Conservation (phyloP, 2,113 vertebrate species). For the Pavo muticus region DNA sequence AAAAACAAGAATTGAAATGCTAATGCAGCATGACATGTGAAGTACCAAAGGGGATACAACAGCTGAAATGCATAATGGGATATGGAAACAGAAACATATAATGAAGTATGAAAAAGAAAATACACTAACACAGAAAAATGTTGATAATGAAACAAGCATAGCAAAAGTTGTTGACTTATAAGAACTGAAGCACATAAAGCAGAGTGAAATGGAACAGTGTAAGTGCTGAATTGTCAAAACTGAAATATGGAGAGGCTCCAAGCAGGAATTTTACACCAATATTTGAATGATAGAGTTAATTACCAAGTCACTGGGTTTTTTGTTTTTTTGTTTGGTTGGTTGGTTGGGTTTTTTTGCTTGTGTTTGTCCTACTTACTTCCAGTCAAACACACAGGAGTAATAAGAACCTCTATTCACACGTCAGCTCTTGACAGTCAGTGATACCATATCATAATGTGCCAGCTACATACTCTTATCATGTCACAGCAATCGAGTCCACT, state of each 20-base stretch:
- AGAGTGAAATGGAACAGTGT: neutral
- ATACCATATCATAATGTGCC: rapidly evolving
- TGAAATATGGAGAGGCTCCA: neutral
- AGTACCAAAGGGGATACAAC: neutral
- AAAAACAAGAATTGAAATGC: neutral
- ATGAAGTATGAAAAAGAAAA: constrained; percentile 13
- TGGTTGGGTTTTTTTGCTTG: neutral
- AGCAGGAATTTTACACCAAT: neutral
- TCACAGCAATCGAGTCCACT: neutral
- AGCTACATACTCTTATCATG: neutral
- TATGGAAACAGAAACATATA: constrained; percentile 9
- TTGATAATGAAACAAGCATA: neutral
- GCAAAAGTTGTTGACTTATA: neutral
- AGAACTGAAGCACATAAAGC: neutral
- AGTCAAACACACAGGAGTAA: neutral
- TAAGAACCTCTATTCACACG: rapidly evolving
- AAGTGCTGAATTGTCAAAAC: neutral
- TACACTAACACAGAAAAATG: neutral
- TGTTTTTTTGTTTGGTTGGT: no score
- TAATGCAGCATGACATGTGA: neutral
- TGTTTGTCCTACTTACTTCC: neutral
- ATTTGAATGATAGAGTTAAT: neutral
- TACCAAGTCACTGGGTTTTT: neutral
- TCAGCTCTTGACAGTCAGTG: neutral
- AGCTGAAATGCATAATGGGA: neutral